Conservation (phyloP, 2,113 vertebrate species). For the Bambusicola thoracicus region DNA sequence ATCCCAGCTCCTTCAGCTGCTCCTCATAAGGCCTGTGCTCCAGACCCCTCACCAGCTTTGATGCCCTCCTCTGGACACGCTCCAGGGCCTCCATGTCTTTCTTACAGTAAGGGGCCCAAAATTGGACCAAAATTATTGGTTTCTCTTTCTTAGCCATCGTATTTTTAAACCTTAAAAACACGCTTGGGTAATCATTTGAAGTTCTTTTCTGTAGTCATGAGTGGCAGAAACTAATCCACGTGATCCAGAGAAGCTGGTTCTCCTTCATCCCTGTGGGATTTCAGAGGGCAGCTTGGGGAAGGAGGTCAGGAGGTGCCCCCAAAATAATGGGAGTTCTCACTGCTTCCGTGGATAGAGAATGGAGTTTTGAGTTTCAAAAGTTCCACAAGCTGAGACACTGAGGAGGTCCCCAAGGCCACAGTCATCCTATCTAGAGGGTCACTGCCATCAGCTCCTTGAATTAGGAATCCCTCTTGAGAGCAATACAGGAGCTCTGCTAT, state of each 20-base stretch:
- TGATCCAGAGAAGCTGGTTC: neutral
- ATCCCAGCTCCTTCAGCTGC: too few species aligned
- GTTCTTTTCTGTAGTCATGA: neutral
- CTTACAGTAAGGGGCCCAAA: too few species aligned
- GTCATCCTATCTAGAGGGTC: neutral
- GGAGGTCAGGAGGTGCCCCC: rapidly evolving
- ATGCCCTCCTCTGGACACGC: too few species aligned
- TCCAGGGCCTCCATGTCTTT: too few species aligned
- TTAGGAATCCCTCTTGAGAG: neutral
- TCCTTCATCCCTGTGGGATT: neutral
- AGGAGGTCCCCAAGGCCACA: neutral
- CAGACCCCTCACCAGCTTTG: too few species aligned
- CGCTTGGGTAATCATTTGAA: neutral
- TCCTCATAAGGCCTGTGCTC: too few species aligned
- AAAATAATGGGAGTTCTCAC: neutral
- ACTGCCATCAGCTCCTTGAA: neutral
- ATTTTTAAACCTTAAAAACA: neutral
- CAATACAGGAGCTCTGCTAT: neutral
- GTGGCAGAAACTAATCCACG: neutral
- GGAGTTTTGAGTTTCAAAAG: neutral
- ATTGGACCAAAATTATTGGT: too few species aligned
- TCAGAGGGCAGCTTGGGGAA: rapidly evolving
- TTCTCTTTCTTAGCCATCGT: neutral
- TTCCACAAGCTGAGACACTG: neutral
- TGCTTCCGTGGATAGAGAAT: neutral